Percentiles rank a stretch among this genome's conserved stretches.
Conservation (phyloP, 2,113 vertebrate genomes). For the Leptobrachium leishanense region DNA sequence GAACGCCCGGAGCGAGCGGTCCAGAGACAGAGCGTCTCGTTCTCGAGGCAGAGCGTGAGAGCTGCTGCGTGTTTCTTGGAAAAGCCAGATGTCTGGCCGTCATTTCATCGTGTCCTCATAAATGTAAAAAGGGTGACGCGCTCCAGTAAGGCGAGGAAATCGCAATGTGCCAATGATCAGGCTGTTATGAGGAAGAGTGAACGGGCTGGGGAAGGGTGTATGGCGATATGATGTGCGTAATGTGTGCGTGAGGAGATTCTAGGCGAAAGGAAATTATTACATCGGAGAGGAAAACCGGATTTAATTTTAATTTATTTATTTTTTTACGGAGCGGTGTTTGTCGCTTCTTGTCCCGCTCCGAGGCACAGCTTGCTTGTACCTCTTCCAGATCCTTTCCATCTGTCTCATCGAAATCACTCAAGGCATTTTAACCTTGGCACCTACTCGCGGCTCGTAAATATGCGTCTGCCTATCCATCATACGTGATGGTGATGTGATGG, state of each 20-base stretch:
- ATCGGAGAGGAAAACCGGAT: conserved; percentile 62
- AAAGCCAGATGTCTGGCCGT: conserved; percentile 18
- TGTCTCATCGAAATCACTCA: conserved; percentile 69
- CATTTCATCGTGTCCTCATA: conserved; percentile 21
- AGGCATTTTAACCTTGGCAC: conserved; percentile 80
- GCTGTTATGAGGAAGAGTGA: conserved; percentile 10
- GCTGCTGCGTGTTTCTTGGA: conserved; percentile 4
- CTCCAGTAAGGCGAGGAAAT: conserved; percentile 10
- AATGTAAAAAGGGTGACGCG: conserved; percentile 27
- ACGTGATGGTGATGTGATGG: not conserved
- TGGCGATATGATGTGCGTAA: not conserved
- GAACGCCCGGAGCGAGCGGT: not conserved
- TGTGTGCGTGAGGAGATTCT: conserved; percentile 9
- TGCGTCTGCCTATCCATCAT: not conserved
- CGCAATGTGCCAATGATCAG: conserved; percentile 16
- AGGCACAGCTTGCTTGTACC: conserved; percentile 80
- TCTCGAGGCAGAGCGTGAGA: conserved; percentile 5
- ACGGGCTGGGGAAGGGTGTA: conserved; percentile 16
- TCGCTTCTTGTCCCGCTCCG: conserved; percentile 79
- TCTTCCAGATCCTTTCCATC: conserved; percentile 80
- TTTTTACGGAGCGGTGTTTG: conserved; percentile 81
- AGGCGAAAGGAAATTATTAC: conserved; percentile 20
- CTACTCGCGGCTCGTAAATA: not conserved
- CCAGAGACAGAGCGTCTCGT: not conserved
- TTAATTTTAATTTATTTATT: conserved; percentile 79